Base-by-base conservation (phyloP, 2,113 vertebrate genomes). In the Rallus limicola region DNA sequence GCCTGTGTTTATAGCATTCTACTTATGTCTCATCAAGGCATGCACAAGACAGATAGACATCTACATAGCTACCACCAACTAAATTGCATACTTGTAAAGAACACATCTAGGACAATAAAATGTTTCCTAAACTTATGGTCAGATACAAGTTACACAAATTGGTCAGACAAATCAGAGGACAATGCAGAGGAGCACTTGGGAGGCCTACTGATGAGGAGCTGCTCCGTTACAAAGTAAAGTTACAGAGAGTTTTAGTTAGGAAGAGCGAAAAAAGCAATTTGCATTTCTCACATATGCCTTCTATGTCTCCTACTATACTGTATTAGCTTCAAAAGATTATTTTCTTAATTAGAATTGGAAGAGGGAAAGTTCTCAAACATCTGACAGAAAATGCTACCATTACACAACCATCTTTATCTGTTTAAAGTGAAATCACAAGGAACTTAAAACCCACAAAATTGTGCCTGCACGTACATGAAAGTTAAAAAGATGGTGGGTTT, bases 31-130 rank as follows among this genome's bases (percentile, higher is more conserved):
- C 68, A 62, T 3, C 31, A 21, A n/a, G 10, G 16, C 68, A 44
- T 4, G 21, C 26, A 55, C 0, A 0, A 23, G 6, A 34, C 12
- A 15, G 15, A 59, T 10, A 6, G 21, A 70, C 12, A 55, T 24
- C 25, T 68, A 63, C 42, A 40, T 9, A 82, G 62, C 24, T 63
- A 56, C 50, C 21, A 40, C 25, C 46, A 53, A 36, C 16, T 42
- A 31, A 46, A n/a, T 2, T 34, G 25, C 16, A 16, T 16, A 23
- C 12, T 14, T 20, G 7, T 23, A 26, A 16, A 34, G 24, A 78
- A 74, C 8, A 44, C 44, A n/a, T 36, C 7, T 36, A 33, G 40
- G 20, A 68, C 28, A 34, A 62, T 16, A n/a, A 56, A 34, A 24
- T 28, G 10, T 59, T 55, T 52, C 71, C 20, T 3, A 0, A 68